These are phyloP conservation scores for Galaxea fascicularis DNA, from an alignment of 92 coral and sea anemone species.

Conservation along the genomic window DNA sequence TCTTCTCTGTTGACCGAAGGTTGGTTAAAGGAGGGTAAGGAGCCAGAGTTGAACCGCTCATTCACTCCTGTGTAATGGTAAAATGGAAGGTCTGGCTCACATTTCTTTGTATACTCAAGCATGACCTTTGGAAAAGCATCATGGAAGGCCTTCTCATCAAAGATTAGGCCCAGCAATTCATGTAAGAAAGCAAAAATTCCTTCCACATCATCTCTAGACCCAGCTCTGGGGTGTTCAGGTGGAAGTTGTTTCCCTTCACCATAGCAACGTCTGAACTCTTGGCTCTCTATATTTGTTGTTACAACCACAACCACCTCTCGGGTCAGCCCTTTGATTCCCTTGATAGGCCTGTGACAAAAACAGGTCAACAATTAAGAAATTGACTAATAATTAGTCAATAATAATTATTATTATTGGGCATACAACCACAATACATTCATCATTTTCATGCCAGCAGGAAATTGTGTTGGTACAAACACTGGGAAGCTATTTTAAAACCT, in stretches of 20 bases:
- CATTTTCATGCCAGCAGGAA: background rate
- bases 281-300: conserved; percentile 62
- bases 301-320: conserved; percentile 60
- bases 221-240: conserved; percentile 73
- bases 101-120: conserved; percentile 39
- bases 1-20: conserved; percentile 33
- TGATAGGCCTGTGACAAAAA: conserved; percentile 26
- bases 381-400: too few species aligned
- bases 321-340: conserved; percentile 23
- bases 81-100: conserved; percentile 44
- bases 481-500: background rate
- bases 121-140: conserved; percentile 38
- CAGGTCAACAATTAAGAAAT: background rate
- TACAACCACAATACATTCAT: background rate
- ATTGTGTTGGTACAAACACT: background rate
- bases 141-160: conserved; percentile 42
- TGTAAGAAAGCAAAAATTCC: conserved; percentile 57
- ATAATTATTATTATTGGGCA: background rate
- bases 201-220: conserved; percentile 76
- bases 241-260: conserved; percentile 13
- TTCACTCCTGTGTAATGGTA: conserved; percentile 42
- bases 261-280: conserved; percentile 41
- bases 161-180: conserved; percentile 21
- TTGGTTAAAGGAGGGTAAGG: conserved; percentile 36
- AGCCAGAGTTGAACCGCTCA: conserved; percentile 37